Percentiles rank a stretch among this genome's conserved stretches.
These are phyloP conservation scores for Glossophaga mutica DNA, from an alignment of 2,797 vertebrate species.

Conservation along the genomic window DNA sequence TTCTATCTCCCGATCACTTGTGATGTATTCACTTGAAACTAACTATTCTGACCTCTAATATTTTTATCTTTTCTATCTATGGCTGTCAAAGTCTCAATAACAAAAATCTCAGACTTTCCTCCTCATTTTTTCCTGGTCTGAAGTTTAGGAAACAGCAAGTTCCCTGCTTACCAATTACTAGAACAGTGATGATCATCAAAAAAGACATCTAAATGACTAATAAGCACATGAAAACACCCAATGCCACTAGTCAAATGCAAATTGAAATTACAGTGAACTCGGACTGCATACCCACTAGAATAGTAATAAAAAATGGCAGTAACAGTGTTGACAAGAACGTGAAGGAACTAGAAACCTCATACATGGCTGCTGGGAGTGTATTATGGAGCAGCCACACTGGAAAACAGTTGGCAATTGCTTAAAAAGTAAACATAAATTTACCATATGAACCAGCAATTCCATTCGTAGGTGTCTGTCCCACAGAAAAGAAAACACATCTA, in stretches of 20 bases:
- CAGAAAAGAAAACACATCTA: background rate
- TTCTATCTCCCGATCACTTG: background rate
- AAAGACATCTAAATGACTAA: background rate
- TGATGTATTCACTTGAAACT: background rate
- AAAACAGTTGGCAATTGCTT: background rate
- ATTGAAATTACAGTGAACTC: background rate
- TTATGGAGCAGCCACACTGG: background rate
- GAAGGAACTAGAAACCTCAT: background rate
- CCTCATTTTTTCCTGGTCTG: background rate
- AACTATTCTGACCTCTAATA: background rate
- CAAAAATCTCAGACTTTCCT: background rate
- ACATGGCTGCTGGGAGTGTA: background rate
- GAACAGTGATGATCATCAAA: background rate
- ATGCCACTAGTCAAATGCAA: background rate
- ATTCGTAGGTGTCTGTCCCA: background rate
- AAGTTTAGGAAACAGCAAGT: background rate
- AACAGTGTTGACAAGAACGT: background rate
- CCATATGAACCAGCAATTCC: background rate
- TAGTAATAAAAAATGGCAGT: background rate
- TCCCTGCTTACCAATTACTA: background rate
- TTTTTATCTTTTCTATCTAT: background rate
- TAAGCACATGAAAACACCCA: background rate
- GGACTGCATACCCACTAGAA: background rate
- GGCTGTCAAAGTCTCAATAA: background rate
- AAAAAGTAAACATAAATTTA: background rate